phyloP scores from a whole-genome alignment of 2,797 vertebrate species.

The Sebastes kiyomatsui region DNA sequence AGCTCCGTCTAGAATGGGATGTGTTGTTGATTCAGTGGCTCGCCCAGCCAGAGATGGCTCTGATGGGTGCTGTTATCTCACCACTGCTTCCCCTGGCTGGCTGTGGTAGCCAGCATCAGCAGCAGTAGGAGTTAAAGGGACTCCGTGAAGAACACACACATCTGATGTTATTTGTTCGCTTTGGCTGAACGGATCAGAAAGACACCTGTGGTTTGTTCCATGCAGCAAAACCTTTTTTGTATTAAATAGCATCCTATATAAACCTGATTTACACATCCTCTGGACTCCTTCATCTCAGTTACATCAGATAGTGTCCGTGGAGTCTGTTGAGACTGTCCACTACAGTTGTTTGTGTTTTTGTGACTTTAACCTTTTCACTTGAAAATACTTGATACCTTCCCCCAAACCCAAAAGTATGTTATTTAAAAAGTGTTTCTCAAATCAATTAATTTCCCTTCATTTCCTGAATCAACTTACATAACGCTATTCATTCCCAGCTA shows the following conservation, averaged over 20 bases:
- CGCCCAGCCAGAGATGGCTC: slow-evolving; percentile 66
- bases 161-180: neutral
- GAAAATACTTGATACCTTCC: no score
- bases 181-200: neutral
- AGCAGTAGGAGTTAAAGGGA: slow-evolving; percentile 19
- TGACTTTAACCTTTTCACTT: no score
- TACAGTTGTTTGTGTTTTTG: neutral
- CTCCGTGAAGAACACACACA: slow-evolving; percentile 12
- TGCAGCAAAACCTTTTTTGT: neutral
- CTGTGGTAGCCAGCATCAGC: slow-evolving; percentile 16
- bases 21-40: slow-evolving; percentile 77
- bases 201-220: neutral
- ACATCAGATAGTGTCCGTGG: neutral
- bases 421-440: no score
- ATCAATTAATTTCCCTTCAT: no score
- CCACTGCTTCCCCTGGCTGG: slow-evolving; percentile 35
- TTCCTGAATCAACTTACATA: no score
- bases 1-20: slow-evolving; percentile 74
- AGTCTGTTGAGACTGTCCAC: neutral
- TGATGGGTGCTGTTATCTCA: slow-evolving; percentile 70
- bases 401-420: no score
- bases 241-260: neutral
- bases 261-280: neutral
- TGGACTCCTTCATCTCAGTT: neutral
- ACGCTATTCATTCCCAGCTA: no score